phyloP scores from a whole-genome alignment of 2,888 invertebrate genomes.

The Diarsia dahlii region DNA sequence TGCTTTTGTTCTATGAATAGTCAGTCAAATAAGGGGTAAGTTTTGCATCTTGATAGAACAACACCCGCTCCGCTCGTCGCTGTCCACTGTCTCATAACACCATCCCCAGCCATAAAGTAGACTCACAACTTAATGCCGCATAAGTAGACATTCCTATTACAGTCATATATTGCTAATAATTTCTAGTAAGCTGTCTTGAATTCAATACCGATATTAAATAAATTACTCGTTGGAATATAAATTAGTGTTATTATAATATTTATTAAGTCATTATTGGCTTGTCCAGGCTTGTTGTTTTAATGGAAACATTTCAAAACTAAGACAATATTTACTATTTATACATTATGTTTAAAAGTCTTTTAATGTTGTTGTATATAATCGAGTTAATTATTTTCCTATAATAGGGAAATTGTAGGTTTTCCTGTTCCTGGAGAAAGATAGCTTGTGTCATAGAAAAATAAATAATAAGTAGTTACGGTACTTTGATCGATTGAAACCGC shows the following conservation, averaged over 20 bases:
- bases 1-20: neutral
- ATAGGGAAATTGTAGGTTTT: neutral
- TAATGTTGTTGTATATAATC: neutral
- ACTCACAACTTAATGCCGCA: slow-evolving; percentile 43
- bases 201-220: slow-evolving; percentile 52
- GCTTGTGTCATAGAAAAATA: neutral
- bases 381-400: no score
- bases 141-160: slow-evolving; percentile 55
- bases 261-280: slow-evolving; percentile 19
- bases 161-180: slow-evolving; percentile 52
- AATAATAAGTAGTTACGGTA: neutral
- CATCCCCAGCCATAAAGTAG: neutral
- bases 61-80: slow-evolving; percentile 10
- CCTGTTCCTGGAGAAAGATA: neutral
- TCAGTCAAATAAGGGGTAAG: neutral
- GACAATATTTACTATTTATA: slow-evolving; percentile 2
- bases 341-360: slow-evolving; percentile 4
- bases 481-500: slow-evolving; percentile 10
- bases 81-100: neutral
- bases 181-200: slow-evolving; percentile 59
- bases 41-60: neutral
- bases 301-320: slow-evolving; percentile 26
- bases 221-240: slow-evolving; percentile 43
- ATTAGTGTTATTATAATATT: slow-evolving; percentile 39
- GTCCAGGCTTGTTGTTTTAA: slow-evolving; percentile 27